Conservation (phyloP, 2,797 vertebrate genomes). For the Falco biarmicus region DNA sequence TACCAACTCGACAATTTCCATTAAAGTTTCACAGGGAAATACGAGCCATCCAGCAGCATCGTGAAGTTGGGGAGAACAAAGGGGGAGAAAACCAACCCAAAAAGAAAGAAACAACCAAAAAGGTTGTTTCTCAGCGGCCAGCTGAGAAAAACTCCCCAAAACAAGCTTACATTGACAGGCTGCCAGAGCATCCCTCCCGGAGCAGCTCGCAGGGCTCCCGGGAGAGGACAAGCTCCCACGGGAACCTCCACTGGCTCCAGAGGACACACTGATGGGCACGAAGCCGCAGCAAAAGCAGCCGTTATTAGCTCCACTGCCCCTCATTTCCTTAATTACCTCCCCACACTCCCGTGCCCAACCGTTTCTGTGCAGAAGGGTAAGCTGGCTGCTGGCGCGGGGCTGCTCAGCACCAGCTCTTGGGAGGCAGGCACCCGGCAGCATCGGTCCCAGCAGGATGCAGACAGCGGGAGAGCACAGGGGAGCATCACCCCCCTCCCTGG, state of each 20-base stretch:
- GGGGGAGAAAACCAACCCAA: neutral
- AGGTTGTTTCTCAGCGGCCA: neutral
- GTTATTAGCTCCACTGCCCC: neutral
- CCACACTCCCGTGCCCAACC: neutral
- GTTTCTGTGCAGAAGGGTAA: neutral
- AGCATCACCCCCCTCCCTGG: neutral
- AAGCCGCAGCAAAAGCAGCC: neutral
- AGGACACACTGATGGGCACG: neutral
- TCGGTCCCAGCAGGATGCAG: accelerated
- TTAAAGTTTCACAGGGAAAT: neutral
- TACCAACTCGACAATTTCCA: neutral
- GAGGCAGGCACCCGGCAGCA: neutral
- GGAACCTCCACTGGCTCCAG: neutral
- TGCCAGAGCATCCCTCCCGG: accelerated
- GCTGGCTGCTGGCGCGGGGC: neutral
- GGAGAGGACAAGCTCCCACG: neutral
- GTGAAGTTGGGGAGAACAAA: neutral
- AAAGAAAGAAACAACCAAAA: too few relatives aligned
- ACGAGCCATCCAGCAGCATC: neutral
- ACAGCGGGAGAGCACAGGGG: neutral
- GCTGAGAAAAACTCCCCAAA: neutral
- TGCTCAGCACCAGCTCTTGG: neutral
- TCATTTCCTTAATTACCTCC: neutral
- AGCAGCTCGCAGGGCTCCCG: neutral
- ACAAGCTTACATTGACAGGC: neutral